Conservation (phyloP, 2,888 invertebrate species). For the Lepidonotus clava region DNA sequence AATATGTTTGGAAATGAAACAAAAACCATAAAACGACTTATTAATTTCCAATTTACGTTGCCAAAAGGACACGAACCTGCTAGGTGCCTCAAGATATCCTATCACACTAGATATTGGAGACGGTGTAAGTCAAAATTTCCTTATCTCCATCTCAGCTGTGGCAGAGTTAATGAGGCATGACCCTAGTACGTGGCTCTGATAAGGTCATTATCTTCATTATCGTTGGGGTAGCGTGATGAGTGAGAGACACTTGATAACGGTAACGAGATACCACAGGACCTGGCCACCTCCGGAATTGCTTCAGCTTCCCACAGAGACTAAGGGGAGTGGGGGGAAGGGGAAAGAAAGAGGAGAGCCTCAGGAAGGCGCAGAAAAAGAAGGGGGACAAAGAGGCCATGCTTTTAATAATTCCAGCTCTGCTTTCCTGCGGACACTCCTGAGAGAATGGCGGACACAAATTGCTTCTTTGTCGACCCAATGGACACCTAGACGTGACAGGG, state of each 20-base stretch:
- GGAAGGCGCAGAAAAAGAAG: neutral
- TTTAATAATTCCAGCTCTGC: neutral
- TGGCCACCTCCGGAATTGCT: neutral
- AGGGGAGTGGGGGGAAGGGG: neutral
- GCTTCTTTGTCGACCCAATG: neutral
- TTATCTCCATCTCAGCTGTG: conserved; percentile 6
- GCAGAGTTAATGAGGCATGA: conserved; percentile 33
- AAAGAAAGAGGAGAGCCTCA: neutral
- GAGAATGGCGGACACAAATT: neutral
- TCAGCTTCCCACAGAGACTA: neutral
- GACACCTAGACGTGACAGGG: neutral
- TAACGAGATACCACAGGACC: conserved; percentile 41
- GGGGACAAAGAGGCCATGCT: too few relatives aligned
- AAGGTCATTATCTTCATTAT: conserved; percentile 40
- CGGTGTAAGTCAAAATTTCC: neutral
- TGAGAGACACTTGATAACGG: conserved; percentile 46
- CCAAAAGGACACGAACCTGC: too few relatives aligned
- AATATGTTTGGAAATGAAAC: too few relatives aligned
- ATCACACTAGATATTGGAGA: neutral
- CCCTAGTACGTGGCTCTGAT: conserved; percentile 27
- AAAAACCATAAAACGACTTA: too few relatives aligned
- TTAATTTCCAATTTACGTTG: too few relatives aligned
- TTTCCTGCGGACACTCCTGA: neutral
- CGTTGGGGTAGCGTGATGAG: conserved; percentile 27
- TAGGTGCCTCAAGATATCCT: too few relatives aligned